Percentiles rank a stretch among this genome's conserved stretches.
phyloP scores from a whole-genome alignment of 1,140 invertebrate genomes.

The Neodiprion virginianus region DNA sequence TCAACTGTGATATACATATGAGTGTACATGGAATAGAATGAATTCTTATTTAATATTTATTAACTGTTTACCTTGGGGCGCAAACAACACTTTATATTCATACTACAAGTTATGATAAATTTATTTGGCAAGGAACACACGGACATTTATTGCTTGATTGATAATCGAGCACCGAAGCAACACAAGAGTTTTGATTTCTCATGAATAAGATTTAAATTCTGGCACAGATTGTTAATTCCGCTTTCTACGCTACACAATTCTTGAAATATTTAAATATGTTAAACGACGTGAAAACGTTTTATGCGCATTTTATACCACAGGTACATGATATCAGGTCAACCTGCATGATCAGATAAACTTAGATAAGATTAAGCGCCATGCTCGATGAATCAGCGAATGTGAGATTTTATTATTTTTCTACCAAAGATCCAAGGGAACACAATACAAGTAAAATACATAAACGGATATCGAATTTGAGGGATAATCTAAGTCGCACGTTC shows the following conservation, averaged over 20 bases:
- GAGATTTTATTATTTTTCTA: too few relatives aligned
- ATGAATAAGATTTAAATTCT: not conserved
- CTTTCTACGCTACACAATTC: too few relatives aligned
- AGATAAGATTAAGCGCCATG: conserved; percentile 14
- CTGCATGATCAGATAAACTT: not conserved
- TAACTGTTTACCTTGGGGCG: not conserved
- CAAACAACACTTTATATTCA: not conserved
- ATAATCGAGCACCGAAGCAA: not conserved
- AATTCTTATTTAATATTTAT: not conserved
- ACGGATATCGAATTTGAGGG: too few relatives aligned
- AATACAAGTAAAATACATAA: too few relatives aligned
- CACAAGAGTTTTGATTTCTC: not conserved
- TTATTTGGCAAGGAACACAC: not conserved
- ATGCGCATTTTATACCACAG: not conserved
- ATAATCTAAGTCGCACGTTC: too few relatives aligned
- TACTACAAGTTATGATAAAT: not conserved
- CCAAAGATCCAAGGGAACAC: too few relatives aligned
- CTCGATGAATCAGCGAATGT: not conserved
- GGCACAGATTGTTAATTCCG: not conserved
- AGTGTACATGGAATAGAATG: not conserved
- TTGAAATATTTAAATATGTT: not conserved
- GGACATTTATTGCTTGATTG: not conserved
- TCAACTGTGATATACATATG: not conserved
- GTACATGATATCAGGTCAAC: conserved; percentile 9
- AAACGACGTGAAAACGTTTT: not conserved